Evolutionary conservation across 2,888 invertebrate genomes (phyloP).

Genomic region (Ephialtes manifestator): DNA sequence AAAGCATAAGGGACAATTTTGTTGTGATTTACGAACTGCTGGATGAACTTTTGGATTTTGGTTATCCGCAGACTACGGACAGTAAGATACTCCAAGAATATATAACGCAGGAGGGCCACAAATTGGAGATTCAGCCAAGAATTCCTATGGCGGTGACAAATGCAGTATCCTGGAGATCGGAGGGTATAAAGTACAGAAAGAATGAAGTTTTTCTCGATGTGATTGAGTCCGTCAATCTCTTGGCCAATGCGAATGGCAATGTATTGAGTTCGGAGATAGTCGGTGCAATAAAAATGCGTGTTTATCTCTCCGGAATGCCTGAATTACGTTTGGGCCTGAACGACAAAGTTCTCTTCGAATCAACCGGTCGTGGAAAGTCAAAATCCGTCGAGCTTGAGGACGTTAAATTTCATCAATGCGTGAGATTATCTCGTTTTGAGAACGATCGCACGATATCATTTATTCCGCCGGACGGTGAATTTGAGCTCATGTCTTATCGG

Average conservation of each 20-base stretch:
- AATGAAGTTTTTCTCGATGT: constrained; percentile 99
- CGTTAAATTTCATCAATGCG: constrained; percentile 99
- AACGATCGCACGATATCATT: constrained; percentile 99
- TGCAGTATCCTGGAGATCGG: constrained; percentile 99
- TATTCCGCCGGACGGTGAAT: constrained; percentile 99
- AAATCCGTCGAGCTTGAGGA: constrained; percentile 99
- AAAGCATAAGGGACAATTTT: constrained; percentile 99
- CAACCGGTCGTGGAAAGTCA: constrained; percentile 98
- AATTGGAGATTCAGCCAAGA: constrained; percentile 97
- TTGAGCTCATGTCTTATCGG: constrained; percentile 99
- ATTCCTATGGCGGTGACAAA: constrained; percentile 99
- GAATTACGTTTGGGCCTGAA: constrained; percentile 98
- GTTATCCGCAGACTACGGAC: constrained; percentile 99
- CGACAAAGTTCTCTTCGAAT: constrained; percentile 99
- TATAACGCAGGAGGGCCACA: constrained; percentile 99
- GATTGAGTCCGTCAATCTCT: constrained; percentile 98
- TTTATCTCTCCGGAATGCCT: constrained; percentile 99
- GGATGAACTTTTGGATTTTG: constrained; percentile 99
- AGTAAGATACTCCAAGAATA: constrained; percentile 99
- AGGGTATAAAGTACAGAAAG: constrained; percentile 99
- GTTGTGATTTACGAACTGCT: constrained; percentile 99
- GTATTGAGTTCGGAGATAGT: constrained; percentile 99
- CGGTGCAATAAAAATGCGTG: constrained; percentile 99
- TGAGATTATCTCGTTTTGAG: constrained; percentile 97
- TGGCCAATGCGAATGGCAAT: constrained; percentile 98